phyloP scores from a whole-genome alignment of 2,797 vertebrate species.

The Melopsittacus undulatus region DNA sequence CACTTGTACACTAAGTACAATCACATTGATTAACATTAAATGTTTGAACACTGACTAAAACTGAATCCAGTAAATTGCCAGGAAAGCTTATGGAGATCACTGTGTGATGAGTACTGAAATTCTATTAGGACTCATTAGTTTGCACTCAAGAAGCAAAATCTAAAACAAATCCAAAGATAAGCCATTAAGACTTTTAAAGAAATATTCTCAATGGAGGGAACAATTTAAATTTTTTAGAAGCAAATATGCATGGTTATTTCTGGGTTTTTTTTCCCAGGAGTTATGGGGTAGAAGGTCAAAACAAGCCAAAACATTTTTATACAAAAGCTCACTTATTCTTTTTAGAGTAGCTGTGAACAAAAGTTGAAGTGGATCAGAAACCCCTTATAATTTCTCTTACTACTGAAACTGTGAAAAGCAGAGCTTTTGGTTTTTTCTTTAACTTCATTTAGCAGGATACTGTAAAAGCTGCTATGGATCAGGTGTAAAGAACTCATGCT shows the following conservation, averaged over 20 bases:
- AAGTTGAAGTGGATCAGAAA: neutral
- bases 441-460: neutral
- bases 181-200: neutral
- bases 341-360: neutral
- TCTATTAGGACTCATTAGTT: neutral
- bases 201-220: neutral
- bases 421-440: neutral
- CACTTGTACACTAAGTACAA: neutral
- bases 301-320: neutral
- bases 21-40: neutral
- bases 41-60: slow-evolving; percentile 24
- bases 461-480: neutral
- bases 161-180: neutral
- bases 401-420: neutral
- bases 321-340: neutral
- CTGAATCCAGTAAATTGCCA: neutral
- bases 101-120: neutral
- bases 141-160: neutral
- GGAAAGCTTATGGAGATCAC: slow-evolving; percentile 7
- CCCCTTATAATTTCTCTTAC: neutral
- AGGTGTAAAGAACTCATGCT: neutral
- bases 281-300: neutral
- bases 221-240: neutral
- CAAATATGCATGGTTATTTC: neutral
- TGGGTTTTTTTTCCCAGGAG: neutral